Percentiles rank a stretch among this genome's conserved stretches.
Evolutionary conservation across 2,888 invertebrate species (phyloP).

Genomic region (Trissolcus brochymenae): DNA sequence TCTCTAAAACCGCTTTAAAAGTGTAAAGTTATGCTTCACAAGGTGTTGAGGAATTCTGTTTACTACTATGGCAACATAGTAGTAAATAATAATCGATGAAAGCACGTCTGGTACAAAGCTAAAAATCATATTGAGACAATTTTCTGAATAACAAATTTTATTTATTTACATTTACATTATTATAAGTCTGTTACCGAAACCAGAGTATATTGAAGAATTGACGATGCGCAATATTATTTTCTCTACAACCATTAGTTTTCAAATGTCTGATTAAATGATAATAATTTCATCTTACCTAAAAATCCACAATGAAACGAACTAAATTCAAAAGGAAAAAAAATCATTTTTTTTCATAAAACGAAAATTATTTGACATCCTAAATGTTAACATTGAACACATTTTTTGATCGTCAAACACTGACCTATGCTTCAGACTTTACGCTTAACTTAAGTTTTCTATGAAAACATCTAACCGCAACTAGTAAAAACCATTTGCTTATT

Average conservation of each 20-base stretch:
- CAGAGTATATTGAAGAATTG: conserved; percentile 59
- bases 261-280: background rate
- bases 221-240: conserved; percentile 29
- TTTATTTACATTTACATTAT: conserved; percentile 71
- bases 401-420: conserved; percentile 1
- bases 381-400: conserved; percentile 3
- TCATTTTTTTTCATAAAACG: too few species aligned
- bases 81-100: conserved; percentile 5
- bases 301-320: too few species aligned
- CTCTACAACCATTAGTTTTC: conserved; percentile 17
- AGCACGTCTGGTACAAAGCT: too few species aligned
- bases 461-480: conserved; percentile 47
- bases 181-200: conserved; percentile 67
- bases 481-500: conserved; percentile 22
- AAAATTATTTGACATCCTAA: background rate
- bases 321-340: too few species aligned
- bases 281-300: too few species aligned
- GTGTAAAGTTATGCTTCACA: background rate
- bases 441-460: conserved; percentile 37
- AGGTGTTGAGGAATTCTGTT: conserved; percentile 19
- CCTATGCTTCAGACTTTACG: conserved; percentile 32
- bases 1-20: too few species aligned
- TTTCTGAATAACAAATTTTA: conserved; percentile 69
- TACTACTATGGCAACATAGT: conserved; percentile 34
- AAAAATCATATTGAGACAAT: too few species aligned